These are phyloP conservation scores for Todus mexicanus DNA, from an alignment of 2,797 vertebrate species.

Conservation along the genomic window DNA sequence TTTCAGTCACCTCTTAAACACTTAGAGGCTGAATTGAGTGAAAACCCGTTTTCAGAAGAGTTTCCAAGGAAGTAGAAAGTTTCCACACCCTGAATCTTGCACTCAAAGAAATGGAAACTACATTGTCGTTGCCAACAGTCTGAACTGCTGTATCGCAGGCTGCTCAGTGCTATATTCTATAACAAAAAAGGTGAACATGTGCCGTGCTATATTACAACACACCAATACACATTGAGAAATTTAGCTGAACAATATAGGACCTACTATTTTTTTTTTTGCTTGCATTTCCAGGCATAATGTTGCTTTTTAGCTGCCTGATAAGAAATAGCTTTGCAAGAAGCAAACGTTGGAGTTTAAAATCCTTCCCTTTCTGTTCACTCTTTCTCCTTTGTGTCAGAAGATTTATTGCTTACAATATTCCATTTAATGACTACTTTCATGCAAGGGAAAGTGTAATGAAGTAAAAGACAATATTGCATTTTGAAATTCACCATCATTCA, in stretches of 20 bases:
- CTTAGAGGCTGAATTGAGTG: conserved; percentile 78
- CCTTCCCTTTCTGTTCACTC: neutral
- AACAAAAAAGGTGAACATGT: conserved; percentile 66
- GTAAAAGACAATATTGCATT: neutral
- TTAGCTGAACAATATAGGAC: neutral
- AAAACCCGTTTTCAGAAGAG: conserved; percentile 81
- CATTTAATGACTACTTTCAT: neutral
- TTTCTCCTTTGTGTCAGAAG: neutral
- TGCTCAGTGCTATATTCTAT: conserved; percentile 63
- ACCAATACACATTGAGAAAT: conserved; percentile 40
- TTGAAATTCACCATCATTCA: neutral
- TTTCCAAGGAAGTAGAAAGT: conserved; percentile 84
- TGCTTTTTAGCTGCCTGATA: neutral
- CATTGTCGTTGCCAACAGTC: conserved; percentile 66
- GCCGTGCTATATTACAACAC: conserved; percentile 60
- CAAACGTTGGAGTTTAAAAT: neutral
- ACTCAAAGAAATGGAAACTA: conserved; percentile 78
- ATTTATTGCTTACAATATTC: neutral
- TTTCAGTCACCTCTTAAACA: conserved; percentile 84
- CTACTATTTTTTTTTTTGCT: neutral
- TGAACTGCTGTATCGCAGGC: conserved; percentile 66
- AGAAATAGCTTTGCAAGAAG: neutral
- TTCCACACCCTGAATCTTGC: conserved; percentile 81
- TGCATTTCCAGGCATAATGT: neutral
- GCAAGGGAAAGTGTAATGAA: neutral